These are phyloP conservation scores for Brachionus rotundiformis DNA, from an alignment of 1,140 invertebrate genomes.

Conservation along the genomic window DNA sequence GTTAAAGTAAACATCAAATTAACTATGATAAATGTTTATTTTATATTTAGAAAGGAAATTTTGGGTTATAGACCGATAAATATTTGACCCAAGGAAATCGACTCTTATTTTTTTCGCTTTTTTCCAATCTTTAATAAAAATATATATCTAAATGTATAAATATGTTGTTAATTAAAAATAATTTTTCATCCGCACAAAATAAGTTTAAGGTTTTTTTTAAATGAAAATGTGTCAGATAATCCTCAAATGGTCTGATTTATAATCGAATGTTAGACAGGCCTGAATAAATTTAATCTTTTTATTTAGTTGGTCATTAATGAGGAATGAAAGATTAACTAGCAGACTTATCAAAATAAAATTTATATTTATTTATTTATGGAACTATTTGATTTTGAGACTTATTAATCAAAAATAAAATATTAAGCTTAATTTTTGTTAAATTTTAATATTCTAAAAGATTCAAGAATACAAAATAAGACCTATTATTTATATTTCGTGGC, in stretches of 20 bases:
- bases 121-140: no score
- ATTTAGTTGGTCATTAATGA: background rate
- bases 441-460: background rate
- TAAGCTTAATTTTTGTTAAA: background rate
- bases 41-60: background rate
- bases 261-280: background rate
- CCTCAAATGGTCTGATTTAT: background rate
- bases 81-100: background rate
- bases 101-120: no score
- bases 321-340: background rate
- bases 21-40: background rate
- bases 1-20: background rate
- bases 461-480: background rate
- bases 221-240: background rate
- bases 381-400: background rate
- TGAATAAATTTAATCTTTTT: background rate
- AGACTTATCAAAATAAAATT: background rate
- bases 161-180: background rate
- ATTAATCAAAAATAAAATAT: background rate
- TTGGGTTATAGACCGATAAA: background rate
- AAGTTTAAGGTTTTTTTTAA: background rate
- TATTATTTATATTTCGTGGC: background rate
- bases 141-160: no score
- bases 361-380: no score
- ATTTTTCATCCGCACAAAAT: background rate